Base-by-base conservation (phyloP, 1,140 invertebrate genomes). In the Brachionus sp. region DNA sequence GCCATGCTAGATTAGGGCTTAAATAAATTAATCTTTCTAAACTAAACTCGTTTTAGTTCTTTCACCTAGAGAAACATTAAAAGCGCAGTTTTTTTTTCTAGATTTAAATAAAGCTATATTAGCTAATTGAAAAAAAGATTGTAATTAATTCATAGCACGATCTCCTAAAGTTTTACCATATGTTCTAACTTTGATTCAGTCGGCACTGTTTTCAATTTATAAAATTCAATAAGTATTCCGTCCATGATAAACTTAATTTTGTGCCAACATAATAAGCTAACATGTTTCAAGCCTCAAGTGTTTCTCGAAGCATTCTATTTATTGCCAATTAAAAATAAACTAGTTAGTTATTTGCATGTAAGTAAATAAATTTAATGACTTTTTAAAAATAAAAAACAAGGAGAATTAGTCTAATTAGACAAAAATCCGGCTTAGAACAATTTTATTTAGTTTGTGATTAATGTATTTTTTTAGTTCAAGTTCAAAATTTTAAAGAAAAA, bases 21-120 rank as follows among this genome's bases (percentile, higher is more conserved):
- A 0, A 19, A 57, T 23, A 7, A 57, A 57, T 57, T 57, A 19
- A 57, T 9, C 50, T 57, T 19, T 57, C 5, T 57, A 57, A 9
- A 57, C 50, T 19, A 57, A 57, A 57, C 50, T 57, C 50, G 19
- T 57, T 57, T 57, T 57, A 57, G 50, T 57, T 57, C n/a, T 66
- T 66, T 33, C 64, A 66, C 64, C 64, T 66, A 66, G 64, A 16
- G 64, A 33, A 66, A 66, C 64, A 66, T 66, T 66, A 66, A 33
- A 66, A 66, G 19, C 9, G n/a, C 50, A 57, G n/a, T 23, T 57
- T 57, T 57, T 57, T 57, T 25, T 1, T 1, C 7, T 46, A 46
- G n/a, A 46, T 66, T 37, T 7, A 13, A 66, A 66, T 66, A 33
- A 66, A 37, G 12, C 64, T 66, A 29, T 66, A 66, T 66, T 66